Evolutionary conservation across 2,888 invertebrate species (phyloP), one percentile per base, ranked within the genome.

Genomic region (Pristionchus japonicus): DNA sequence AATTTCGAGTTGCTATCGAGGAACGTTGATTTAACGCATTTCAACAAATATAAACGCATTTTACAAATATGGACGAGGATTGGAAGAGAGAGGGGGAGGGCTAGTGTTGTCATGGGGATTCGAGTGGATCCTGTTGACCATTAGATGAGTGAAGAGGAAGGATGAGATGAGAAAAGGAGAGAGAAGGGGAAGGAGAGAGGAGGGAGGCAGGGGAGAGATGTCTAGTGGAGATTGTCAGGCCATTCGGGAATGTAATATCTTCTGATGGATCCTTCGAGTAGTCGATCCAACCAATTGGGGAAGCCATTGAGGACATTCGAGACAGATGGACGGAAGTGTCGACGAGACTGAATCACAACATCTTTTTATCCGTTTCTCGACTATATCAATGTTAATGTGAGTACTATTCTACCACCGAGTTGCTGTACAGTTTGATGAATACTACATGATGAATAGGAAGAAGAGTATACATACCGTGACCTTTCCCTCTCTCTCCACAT

Each of bases 191-290:
- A 70, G 34, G 40, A 49, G n/a, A 52, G 49, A 34, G 34, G 31
- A 47, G 67, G 85, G 15, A 13, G 34, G 86, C 43, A 2, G 52
- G 57, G 52, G 74, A 40, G 52, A 57, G 40, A 57, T 37, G 40
- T 80, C 70, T 86, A 86, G 34, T 86, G 86, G 57, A 94, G 92
- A 90, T 93, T 94, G 86, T 93, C 93, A 15, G 99, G 99, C 99
- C 99, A 99, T 95, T 98, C 98, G 95, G 98, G 97, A 93, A 99
- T 96, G 95, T 97, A 97, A 95, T 98, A 98, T 92, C 98, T 97
- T 87, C 97, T 97, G 11, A 98, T 97, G 90, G 97, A 97, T 90
- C 99, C 99, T 95, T 99, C 99, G 95, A 99, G 98, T 91, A 99
- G 95, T 40, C 98, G 96, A 95, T 99, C 99, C 94, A 99, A 95